phyloP scores from a whole-genome alignment of 2,797 vertebrate species.

The Eutrigla gurnardus region DNA sequence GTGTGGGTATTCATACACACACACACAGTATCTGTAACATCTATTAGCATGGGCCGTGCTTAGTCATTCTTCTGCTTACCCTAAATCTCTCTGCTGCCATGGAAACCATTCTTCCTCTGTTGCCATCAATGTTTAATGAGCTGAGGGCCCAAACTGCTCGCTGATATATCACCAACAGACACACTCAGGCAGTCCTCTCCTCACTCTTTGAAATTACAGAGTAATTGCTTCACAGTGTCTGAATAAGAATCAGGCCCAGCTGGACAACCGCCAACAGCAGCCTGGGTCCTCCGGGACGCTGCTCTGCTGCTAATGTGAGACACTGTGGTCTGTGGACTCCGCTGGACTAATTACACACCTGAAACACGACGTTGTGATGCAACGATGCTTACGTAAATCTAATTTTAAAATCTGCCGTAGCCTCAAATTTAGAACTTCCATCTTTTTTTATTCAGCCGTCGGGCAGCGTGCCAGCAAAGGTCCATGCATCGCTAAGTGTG shows the following conservation, averaged over 20 bases:
- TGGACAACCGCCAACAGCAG: constrained; percentile 31
- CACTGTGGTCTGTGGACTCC: background rate
- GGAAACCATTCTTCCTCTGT: constrained; percentile 57
- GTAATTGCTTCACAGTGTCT: constrained; percentile 44
- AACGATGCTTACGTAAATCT: background rate
- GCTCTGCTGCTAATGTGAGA: constrained; percentile 26
- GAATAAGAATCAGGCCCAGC: constrained; percentile 28
- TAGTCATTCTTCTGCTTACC: constrained; percentile 50
- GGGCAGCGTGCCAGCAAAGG: background rate
- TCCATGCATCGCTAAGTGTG: background rate
- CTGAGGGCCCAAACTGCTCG: constrained; percentile 42
- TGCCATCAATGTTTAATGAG: constrained; percentile 64
- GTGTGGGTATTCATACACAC: too few species aligned
- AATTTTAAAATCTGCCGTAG: background rate
- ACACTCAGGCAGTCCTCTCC: constrained; percentile 1
- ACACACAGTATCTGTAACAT: constrained; percentile 12
- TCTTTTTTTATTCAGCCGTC: background rate
- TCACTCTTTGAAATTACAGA: constrained; percentile 36
- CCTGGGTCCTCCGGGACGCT: background rate
- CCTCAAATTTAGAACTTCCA: background rate
- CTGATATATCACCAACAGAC: constrained; percentile 43
- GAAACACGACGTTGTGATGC: constrained; percentile 8
- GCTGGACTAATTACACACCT: background rate
- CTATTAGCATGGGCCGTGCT: constrained; percentile 20
- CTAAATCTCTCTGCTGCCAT: constrained; percentile 59